Conservation (phyloP, 2,797 vertebrate species). For the Molossus alvarezi region DNA sequence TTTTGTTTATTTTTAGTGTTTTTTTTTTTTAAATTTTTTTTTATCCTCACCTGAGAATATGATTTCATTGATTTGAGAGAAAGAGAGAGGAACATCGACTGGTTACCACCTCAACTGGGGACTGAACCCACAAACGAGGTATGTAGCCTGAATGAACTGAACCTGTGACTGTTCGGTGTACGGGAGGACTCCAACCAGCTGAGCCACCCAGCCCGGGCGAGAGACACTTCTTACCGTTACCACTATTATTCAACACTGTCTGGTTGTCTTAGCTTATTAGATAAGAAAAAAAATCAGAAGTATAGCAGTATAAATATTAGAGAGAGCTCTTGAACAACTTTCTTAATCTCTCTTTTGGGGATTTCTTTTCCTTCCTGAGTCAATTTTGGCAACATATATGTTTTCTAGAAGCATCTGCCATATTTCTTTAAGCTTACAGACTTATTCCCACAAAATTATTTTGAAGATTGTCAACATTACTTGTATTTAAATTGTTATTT, state of each 20-base stretch:
- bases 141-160: not conserved
- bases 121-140: not conserved
- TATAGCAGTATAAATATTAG: not conserved
- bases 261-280: constrained; percentile 25
- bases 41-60: not conserved
- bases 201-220: not conserved
- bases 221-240: not conserved
- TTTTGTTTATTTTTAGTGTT: not conserved
- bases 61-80: not conserved
- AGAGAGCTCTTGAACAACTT: not conserved
- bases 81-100: not conserved
- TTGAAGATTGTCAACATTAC: not conserved
- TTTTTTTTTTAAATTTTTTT: not conserved
- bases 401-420: constrained; percentile 25
- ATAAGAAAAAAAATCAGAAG: not conserved
- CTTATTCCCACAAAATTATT: constrained; percentile 61
- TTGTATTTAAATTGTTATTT: constrained; percentile 31
- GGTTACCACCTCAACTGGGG: not conserved
- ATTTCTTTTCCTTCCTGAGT: not conserved
- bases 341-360: constrained; percentile 8
- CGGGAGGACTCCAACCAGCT: not conserved
- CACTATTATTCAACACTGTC: not conserved
- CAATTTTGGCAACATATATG: not conserved
- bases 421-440: constrained; percentile 44
- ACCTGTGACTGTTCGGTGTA: no score